phyloP scores from a whole-genome alignment of 2,888 invertebrate genomes.

The Eristalinus sepulchralis region DNA sequence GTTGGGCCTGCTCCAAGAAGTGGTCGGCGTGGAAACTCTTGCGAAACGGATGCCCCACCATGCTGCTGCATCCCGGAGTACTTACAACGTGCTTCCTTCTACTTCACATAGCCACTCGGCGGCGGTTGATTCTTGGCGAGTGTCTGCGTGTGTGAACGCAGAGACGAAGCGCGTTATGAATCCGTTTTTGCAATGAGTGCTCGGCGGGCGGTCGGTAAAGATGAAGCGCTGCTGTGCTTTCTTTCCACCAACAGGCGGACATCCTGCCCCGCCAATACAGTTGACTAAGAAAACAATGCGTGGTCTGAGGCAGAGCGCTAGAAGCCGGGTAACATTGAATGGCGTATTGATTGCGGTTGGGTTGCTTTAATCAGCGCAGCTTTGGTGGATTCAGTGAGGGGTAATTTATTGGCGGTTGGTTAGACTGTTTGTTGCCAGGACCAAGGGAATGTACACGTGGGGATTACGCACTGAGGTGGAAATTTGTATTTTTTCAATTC shows the following conservation, averaged over 20 bases:
- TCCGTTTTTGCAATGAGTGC: slow-evolving; percentile 5
- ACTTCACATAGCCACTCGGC: neutral
- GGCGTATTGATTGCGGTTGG: neutral
- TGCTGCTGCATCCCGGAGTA: slow-evolving; percentile 28
- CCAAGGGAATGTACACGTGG: neutral
- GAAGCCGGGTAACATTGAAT: neutral
- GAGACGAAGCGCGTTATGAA: slow-evolving; percentile 11
- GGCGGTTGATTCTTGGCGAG: neutral
- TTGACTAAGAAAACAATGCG: neutral
- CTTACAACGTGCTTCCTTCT: slow-evolving; percentile 17
- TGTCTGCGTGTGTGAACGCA: neutral
- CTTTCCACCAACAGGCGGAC: neutral
- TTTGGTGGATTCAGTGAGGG: neutral
- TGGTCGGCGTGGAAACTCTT: slow-evolving; percentile 9
- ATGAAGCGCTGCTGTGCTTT: neutral
- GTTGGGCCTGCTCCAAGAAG: slow-evolving; percentile 63
- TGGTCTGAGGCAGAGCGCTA: neutral
- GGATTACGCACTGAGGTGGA: neutral
- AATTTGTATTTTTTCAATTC: neutral
- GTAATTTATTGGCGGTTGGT: neutral
- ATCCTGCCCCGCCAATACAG: neutral
- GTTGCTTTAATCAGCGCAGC: neutral
- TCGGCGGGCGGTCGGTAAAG: slow-evolving; percentile 47
- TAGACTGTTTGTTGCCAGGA: neutral
- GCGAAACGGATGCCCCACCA: slow-evolving; percentile 26